Evolutionary conservation across 2,888 invertebrate genomes (phyloP).

Genomic region (Harmothoe impar): DNA sequence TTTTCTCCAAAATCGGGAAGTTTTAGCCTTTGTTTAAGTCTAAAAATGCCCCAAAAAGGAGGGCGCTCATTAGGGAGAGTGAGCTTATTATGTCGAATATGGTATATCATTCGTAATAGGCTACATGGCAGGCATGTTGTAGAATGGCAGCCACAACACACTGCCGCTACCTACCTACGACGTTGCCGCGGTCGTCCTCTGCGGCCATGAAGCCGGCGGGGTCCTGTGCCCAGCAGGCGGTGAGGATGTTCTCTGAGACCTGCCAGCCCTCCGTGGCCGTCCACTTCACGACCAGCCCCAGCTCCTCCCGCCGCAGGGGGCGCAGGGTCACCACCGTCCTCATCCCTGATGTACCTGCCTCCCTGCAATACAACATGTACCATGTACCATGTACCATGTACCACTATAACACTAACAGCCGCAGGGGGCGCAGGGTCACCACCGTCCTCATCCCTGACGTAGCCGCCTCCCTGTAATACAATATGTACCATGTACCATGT

Average conservation of each 20-base stretch:
- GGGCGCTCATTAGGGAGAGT: no score
- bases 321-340: slow-evolving; percentile 35
- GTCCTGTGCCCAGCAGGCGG: slow-evolving; percentile 52
- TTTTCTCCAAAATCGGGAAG: no score
- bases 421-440: slow-evolving; percentile 31
- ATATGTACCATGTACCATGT: no score
- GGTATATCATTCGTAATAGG: no score
- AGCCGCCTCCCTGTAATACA: not conserved
- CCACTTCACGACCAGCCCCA: slow-evolving; percentile 58
- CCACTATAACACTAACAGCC: no score
- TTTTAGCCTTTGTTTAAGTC: no score
- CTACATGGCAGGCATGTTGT: no score
- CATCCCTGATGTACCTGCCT: slow-evolving; percentile 19
- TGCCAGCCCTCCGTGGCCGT: slow-evolving; percentile 56
- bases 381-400: no score
- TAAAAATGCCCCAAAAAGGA: no score
- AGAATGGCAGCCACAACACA: no score
- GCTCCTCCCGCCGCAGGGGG: slow-evolving; percentile 25
- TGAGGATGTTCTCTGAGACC: slow-evolving; percentile 44
- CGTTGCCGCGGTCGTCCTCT: slow-evolving; percentile 29
- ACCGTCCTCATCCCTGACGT: slow-evolving; percentile 2
- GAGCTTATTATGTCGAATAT: no score
- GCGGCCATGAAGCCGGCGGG: slow-evolving; percentile 57
- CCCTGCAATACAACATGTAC: not conserved
- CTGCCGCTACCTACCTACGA: slow-evolving; percentile 39